Percentiles rank a stretch among this genome's conserved stretches.
Conservation (phyloP, 2,113 vertebrate genomes). For the Prochilodus magdalenae region DNA sequence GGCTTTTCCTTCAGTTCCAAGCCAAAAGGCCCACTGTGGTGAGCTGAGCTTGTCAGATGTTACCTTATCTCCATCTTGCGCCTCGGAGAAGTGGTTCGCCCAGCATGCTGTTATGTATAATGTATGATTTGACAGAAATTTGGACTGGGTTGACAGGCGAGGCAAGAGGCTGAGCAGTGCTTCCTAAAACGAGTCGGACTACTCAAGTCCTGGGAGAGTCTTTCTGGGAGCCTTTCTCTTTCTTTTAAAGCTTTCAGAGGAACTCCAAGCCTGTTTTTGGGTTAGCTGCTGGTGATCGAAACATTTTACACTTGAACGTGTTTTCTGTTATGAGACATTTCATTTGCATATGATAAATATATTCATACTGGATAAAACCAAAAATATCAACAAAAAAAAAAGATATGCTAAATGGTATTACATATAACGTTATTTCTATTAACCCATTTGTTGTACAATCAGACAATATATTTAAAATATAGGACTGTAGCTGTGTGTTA, state of each 20-base stretch:
- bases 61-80: slow-evolving; percentile 4
- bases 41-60: background rate
- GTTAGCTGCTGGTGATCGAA: background rate
- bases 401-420: too few species aligned
- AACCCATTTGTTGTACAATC: too few species aligned
- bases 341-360: background rate
- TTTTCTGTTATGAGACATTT: background rate
- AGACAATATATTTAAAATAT: too few species aligned
- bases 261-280: background rate
- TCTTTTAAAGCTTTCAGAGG: background rate
- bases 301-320: background rate
- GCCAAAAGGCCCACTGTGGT: background rate
- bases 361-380: too few species aligned
- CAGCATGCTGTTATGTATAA: slow-evolving; percentile 35
- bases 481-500: too few species aligned
- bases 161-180: slow-evolving; percentile 7
- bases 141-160: slow-evolving; percentile 9
- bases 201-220: background rate
- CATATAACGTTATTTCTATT: too few species aligned
- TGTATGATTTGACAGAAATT: slow-evolving; percentile 22
- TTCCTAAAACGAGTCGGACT: background rate
- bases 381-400: background rate
- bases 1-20: background rate
- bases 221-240: background rate
- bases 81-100: background rate